A percentile compares a stretch with the other conserved stretches of the same genome.
These are phyloP conservation scores for Hypomecis punctinalis DNA, from an alignment of 2,888 invertebrate species.

Conservation along the genomic window DNA sequence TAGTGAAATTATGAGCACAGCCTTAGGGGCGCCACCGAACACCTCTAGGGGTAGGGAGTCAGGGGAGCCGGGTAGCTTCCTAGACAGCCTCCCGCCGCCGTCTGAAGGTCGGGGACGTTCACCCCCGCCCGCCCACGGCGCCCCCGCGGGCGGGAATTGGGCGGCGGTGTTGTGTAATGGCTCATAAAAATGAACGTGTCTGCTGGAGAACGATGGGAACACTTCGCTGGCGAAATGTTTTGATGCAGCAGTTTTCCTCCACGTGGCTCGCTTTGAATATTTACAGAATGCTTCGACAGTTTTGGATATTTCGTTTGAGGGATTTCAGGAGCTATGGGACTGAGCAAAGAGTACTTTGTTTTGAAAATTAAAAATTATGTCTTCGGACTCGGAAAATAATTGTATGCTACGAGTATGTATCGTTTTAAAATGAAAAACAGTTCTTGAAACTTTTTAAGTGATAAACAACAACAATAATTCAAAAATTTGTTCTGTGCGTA, in stretches of 20 bases:
- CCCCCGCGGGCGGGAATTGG: constrained; percentile 26
- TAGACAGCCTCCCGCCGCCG: constrained; percentile 65
- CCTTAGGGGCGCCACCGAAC: constrained; percentile 23
- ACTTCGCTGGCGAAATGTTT: constrained; percentile 18
- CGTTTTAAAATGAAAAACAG: too few species aligned
- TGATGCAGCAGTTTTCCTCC: constrained; percentile 26
- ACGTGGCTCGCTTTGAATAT: constrained; percentile 8
- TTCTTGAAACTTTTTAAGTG: too few species aligned
- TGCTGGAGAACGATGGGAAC: constrained; percentile 24
- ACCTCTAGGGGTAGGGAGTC: constrained; percentile 30
- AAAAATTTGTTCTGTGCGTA: too few species aligned
- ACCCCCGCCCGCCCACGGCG: constrained; percentile 68
- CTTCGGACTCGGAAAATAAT: too few species aligned
- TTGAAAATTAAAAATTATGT: too few species aligned
- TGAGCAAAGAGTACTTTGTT: neutral
- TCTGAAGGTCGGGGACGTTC: constrained; percentile 83
- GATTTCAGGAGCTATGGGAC: neutral
- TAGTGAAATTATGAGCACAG: constrained; percentile 4
- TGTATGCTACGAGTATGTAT: too few species aligned
- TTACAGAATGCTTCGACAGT: neutral
- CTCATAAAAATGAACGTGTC: constrained; percentile 36
- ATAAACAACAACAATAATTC: too few species aligned
- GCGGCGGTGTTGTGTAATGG: constrained; percentile 32
- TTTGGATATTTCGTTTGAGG: neutral
- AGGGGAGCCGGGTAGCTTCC: constrained; percentile 59